Conservation (phyloP, 2,797 vertebrate species). For the Melanotaenia boesemani region DNA sequence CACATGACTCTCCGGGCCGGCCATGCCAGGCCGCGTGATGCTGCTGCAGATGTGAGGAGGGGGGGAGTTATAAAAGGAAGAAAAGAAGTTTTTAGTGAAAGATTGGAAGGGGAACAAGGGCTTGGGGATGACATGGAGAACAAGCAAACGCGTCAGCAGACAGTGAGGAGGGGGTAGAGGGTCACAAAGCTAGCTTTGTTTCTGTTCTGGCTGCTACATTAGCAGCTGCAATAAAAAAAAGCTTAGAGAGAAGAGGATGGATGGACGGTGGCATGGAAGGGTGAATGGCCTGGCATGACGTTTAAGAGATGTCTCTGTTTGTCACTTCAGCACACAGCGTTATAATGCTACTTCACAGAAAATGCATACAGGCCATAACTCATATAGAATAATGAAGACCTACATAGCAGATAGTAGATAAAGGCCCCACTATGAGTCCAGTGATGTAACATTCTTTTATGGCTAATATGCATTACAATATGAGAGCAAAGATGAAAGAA, state of each 20-base stretch:
- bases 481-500: constrained; percentile 65
- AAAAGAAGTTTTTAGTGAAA: constrained; percentile 78
- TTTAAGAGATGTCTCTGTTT: constrained; percentile 82
- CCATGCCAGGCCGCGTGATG: constrained; percentile 79
- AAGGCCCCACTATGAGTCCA: constrained; percentile 58
- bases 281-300: constrained; percentile 62
- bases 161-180: constrained; percentile 57
- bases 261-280: constrained; percentile 61
- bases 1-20: constrained; percentile 73
- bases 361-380: constrained; percentile 64
- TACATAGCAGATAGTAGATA: constrained; percentile 52
- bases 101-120: constrained; percentile 72
- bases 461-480: constrained; percentile 66
- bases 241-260: constrained; percentile 67
- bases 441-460: constrained; percentile 66
- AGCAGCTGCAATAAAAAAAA: constrained; percentile 85
- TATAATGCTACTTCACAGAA: constrained; percentile 62
- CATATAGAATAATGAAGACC: constrained; percentile 42
- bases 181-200: constrained; percentile 86
- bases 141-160: constrained; percentile 80
- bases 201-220: constrained; percentile 79
- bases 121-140: constrained; percentile 72
- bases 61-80: constrained; percentile 63
- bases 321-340: constrained; percentile 50
- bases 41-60: constrained; percentile 80